Conservation (phyloP, 1,140 invertebrate genomes). For the Drosophila watanabei region DNA sequence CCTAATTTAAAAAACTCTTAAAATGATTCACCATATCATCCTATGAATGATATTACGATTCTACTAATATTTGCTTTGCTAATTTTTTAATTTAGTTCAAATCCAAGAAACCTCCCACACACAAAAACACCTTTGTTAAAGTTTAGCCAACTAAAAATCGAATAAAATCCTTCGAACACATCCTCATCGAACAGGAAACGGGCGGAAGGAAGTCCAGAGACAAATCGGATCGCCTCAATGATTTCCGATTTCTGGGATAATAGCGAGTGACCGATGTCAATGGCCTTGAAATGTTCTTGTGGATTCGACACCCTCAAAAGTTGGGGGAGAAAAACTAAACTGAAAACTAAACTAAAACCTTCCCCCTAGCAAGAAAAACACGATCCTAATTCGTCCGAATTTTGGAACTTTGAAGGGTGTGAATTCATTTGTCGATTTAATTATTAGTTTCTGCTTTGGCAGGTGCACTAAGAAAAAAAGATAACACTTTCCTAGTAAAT, state of each 20-base stretch:
- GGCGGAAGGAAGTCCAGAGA: constrained; percentile 5
- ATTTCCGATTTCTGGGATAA: constrained; percentile 33
- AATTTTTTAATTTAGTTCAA: too few species aligned
- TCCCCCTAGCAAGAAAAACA: constrained; percentile 4
- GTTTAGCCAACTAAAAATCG: constrained; percentile 11
- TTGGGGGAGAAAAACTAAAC: constrained; percentile 1
- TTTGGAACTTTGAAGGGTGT: constrained; percentile 43
- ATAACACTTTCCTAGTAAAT: background rate
- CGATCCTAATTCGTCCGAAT: constrained; percentile 33
- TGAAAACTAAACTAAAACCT: constrained; percentile 16
- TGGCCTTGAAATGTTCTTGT: constrained; percentile 43
- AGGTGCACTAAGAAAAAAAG: constrained; percentile 10
- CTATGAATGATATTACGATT: too few species aligned
- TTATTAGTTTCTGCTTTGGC: constrained; percentile 63
- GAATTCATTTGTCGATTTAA: constrained; percentile 80
- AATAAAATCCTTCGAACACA: background rate
- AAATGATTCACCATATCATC: too few species aligned
- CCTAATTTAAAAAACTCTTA: too few species aligned
- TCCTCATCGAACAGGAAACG: background rate
- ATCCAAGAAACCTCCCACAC: background rate
- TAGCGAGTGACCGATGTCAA: constrained; percentile 44
- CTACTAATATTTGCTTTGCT: too few species aligned
- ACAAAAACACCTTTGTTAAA: background rate
- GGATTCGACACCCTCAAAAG: constrained; percentile 16
- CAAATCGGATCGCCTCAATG: constrained; percentile 47